Percentiles rank a stretch among this genome's conserved stretches.
Conservation (phyloP, 2,797 vertebrate genomes). For the Oreochromis grahami region DNA sequence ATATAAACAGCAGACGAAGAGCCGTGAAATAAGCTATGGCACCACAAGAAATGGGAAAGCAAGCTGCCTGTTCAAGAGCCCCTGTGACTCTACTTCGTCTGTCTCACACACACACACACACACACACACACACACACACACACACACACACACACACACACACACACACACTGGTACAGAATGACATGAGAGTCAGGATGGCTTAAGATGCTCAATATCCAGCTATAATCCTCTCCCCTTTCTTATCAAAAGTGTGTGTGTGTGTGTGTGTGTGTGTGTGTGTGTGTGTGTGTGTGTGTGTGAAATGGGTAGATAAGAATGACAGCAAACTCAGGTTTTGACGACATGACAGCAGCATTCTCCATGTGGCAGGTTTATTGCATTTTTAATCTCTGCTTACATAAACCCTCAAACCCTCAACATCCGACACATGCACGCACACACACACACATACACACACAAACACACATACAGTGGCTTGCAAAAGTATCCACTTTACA, state of each 20-base stretch:
- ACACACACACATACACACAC: neutral
- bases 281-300: neutral
- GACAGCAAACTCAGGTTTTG: constrained; percentile 33
- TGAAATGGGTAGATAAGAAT: constrained; percentile 44
- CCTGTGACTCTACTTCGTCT: neutral
- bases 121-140: neutral
- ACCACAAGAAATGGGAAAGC: constrained; percentile 56
- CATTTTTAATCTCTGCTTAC: constrained; percentile 76
- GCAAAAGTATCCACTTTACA: no score
- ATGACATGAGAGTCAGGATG: constrained; percentile 24
- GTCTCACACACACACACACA: neutral
- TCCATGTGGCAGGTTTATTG: constrained; percentile 77
- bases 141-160: neutral
- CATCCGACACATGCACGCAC: neutral
- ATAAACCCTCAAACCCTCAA: constrained; percentile 37
- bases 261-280: neutral
- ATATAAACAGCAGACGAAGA: constrained; percentile 50
- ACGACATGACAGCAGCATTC: constrained; percentile 61
- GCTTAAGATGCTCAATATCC: constrained; percentile 41
- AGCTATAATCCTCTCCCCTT: constrained; percentile 33
- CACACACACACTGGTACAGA: neutral
- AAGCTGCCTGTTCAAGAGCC: constrained; percentile 29
- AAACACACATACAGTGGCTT: no score
- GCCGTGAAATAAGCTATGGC: constrained; percentile 71
- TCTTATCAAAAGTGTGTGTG: constrained; percentile 17